These are phyloP conservation scores for Pycnonotus jocosus DNA, from an alignment of 2,113 vertebrate species.

Conservation along the genomic window DNA sequence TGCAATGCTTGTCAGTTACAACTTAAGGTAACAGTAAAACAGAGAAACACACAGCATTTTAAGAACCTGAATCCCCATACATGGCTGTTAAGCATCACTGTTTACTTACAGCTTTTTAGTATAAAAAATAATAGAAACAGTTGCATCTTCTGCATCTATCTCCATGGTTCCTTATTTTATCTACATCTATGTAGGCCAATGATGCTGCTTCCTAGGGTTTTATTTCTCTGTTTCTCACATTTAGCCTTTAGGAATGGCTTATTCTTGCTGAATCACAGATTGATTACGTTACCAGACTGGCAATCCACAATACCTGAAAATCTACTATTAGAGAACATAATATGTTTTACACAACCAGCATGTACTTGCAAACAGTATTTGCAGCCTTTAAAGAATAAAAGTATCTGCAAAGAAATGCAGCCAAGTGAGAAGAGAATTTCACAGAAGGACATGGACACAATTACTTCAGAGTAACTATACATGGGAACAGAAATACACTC, in stretches of 20 bases:
- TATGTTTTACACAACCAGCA: neutral
- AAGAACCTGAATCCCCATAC: neutral
- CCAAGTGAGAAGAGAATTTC: neutral
- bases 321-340: neutral
- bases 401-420: neutral
- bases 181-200: neutral
- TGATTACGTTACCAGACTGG: neutral
- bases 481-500: neutral
- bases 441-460: neutral
- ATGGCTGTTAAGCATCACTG: neutral
- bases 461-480: neutral
- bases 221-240: neutral
- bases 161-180: neutral
- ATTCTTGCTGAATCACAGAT: neutral
- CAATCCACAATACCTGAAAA: neutral
- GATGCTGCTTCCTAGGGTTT: neutral
- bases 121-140: neutral
- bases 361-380: neutral
- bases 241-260: neutral
- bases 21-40: neutral
- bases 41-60: neutral
- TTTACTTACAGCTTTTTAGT: slow-evolving; percentile 20
- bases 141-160: neutral
- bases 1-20: neutral
- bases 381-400: neutral